Conservation (phyloP, 2,888 invertebrate genomes). For the Drosophila nigricruria region DNA sequence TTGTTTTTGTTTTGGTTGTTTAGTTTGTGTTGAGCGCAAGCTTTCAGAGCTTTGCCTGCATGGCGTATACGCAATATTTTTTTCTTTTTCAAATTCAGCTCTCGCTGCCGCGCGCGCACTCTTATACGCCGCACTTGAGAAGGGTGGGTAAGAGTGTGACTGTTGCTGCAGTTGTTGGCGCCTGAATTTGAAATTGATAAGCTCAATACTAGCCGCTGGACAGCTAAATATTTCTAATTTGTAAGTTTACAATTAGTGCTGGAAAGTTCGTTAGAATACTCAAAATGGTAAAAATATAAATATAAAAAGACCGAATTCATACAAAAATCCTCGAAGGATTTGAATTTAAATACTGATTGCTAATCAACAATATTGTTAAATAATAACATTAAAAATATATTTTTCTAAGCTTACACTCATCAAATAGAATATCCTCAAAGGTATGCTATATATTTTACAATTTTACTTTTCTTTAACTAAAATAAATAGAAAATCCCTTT, state of each 20-base stretch:
- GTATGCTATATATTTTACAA: conserved; percentile 14
- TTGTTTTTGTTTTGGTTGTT: conserved; percentile 5
- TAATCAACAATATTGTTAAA: background rate
- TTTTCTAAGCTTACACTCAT: too few species aligned
- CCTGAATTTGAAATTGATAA: background rate
- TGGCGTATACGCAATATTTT: conserved; percentile 58
- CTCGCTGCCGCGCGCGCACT: conserved; percentile 18
- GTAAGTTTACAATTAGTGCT: background rate
- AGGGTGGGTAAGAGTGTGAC: background rate
- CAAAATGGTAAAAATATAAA: background rate
- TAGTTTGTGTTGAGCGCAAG: conserved; percentile 29
- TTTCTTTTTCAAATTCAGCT: conserved; percentile 33
- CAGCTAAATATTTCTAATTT: background rate
- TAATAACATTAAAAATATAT: too few species aligned
- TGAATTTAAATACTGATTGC: background rate
- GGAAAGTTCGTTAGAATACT: background rate
- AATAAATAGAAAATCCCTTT: background rate
- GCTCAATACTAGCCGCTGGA: too few species aligned
- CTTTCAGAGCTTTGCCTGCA: conserved; percentile 43
- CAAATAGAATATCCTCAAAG: conserved; percentile 2
- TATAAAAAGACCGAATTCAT: too few species aligned
- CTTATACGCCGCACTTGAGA: conserved; percentile 17
- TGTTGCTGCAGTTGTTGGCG: background rate
- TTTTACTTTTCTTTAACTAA: background rate
- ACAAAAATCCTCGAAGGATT: background rate